Base-by-base conservation (phyloP, 2,888 invertebrate genomes). In the Ditylenchus weischeri region DNA sequence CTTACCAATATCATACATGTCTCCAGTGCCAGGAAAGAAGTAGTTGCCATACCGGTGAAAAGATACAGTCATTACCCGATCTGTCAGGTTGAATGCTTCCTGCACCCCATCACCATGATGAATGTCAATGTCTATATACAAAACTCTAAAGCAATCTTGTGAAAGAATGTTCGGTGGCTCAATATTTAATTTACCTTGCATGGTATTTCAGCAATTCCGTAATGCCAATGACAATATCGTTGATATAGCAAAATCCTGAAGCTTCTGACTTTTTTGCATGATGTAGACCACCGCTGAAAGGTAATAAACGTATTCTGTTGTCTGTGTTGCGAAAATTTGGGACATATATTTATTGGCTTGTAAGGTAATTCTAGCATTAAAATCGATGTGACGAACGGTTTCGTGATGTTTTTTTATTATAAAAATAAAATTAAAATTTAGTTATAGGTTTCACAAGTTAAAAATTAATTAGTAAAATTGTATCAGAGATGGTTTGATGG, bases 161-260 rank as follows among this genome's bases (percentile, higher is more conserved):
- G 47, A 62, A n/a, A 19, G 4, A 11, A 35, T 43, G 18, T 62
- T 61, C 18, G 29, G 2, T 29, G 29, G 29, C 29, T 2, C 29
- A 5, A 2, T 29, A 5, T 29, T 5, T 29, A 29, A 29, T 11
- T 18, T 18, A 78, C 78, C 79, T 58, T 58, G 76, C 74, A 69
- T 80, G 85, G 83, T 84, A 87, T 86, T 88, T 88, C 0, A 98
- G 85, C 8, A 98, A 86, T 84, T 98, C 98, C 62, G 96, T 85
- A 78, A 98, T 95, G 1, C 72, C 75, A n/a, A 71, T 64, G 7
- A 65, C 65, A 47, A 98, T 98, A 83, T 98, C 98, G 83, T 98
- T 98, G 0, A 98, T 94, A 79, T 98, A 98, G 84, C 98, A 98
- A 84, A 98, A 98, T 0, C 96, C 92, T n/a, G 93, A 93, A 0